Evolutionary conservation across 1,140 invertebrate species (phyloP).

Genomic region (Pemphigus obesinymphae): DNA sequence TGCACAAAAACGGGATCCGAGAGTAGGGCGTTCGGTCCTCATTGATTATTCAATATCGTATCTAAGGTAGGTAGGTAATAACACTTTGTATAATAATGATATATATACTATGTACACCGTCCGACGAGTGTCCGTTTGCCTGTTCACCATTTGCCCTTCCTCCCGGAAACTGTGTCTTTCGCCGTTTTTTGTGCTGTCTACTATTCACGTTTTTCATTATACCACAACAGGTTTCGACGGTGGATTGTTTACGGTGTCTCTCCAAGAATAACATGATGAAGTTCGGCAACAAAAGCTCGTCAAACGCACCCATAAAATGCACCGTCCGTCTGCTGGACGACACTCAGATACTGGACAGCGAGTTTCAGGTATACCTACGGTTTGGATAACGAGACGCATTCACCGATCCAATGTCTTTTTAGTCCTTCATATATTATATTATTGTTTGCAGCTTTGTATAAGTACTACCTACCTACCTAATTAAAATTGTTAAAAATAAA

Average conservation of each 20-base stretch:
- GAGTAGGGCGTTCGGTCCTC: neutral
- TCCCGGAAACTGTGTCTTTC: neutral
- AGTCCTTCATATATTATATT: too few relatives aligned
- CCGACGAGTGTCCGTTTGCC: neutral
- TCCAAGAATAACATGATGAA: slow-evolving; percentile 59
- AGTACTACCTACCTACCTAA: too few relatives aligned
- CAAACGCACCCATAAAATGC: slow-evolving; percentile 84
- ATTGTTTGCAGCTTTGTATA: too few relatives aligned
- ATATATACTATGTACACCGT: too few relatives aligned
- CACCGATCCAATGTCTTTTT: too few relatives aligned
- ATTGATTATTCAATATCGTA: neutral
- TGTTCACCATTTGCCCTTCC: neutral
- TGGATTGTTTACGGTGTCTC: neutral
- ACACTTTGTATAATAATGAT: neutral
- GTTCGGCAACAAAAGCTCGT: slow-evolving; percentile 74
- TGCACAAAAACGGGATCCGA: neutral
- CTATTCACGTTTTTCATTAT: neutral
- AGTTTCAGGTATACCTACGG: slow-evolving; percentile 90
- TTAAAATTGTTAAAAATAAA: too few relatives aligned
- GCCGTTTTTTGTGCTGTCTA: neutral
- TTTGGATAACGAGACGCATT: too few relatives aligned
- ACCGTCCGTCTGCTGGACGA: slow-evolving; percentile 90
- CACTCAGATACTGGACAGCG: slow-evolving; percentile 88
- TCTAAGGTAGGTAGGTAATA: neutral
- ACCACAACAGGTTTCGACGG: neutral